Evolutionary conservation across 1,140 invertebrate species (phyloP).

Genomic region (Drosophila hydei): DNA sequence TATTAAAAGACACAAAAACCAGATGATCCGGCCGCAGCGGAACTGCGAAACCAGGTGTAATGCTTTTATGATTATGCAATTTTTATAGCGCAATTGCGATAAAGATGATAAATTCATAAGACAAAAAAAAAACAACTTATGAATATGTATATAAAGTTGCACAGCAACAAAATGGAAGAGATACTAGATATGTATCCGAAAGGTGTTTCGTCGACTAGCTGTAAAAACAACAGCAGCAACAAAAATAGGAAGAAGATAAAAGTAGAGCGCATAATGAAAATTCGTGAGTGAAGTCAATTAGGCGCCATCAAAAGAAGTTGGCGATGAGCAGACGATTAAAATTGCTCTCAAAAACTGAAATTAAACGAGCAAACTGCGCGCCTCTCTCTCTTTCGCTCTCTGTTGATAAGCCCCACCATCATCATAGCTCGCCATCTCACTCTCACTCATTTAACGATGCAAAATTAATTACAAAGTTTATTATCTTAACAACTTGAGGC

Average conservation of each 20-base stretch:
- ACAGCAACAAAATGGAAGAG: conserved; percentile 16
- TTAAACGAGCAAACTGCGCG: conserved; percentile 25
- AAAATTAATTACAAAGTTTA: conserved; percentile 82
- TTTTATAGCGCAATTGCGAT: conserved; percentile 70
- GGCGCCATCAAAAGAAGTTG: conserved; percentile 38
- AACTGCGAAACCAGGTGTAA: conserved; percentile 41
- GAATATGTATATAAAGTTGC: conserved; percentile 46
- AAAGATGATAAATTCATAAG: conserved; percentile 71
- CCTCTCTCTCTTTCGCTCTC: neutral
- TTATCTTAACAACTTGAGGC: conserved; percentile 75
- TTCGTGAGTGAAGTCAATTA: conserved; percentile 74
- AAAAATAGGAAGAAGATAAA: neutral
- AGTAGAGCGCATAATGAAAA: conserved; percentile 25
- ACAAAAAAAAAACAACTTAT: conserved; percentile 43
- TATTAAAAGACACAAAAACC: too few species aligned
- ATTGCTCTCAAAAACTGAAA: conserved; percentile 34
- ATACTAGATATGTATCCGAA: conserved; percentile 16
- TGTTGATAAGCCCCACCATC: too few species aligned
- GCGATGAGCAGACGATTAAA: conserved; percentile 44
- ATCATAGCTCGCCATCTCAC: neutral
- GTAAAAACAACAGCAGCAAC: conserved; percentile 19
- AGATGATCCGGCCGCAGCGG: conserved; percentile 3
- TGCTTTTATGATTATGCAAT: conserved; percentile 71
- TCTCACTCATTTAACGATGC: conserved; percentile 69
- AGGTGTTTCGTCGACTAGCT: conserved; percentile 35